These are phyloP conservation scores for Taeniopygia guttata DNA, from an alignment of 2,797 vertebrate species.

Conservation along the genomic window DNA sequence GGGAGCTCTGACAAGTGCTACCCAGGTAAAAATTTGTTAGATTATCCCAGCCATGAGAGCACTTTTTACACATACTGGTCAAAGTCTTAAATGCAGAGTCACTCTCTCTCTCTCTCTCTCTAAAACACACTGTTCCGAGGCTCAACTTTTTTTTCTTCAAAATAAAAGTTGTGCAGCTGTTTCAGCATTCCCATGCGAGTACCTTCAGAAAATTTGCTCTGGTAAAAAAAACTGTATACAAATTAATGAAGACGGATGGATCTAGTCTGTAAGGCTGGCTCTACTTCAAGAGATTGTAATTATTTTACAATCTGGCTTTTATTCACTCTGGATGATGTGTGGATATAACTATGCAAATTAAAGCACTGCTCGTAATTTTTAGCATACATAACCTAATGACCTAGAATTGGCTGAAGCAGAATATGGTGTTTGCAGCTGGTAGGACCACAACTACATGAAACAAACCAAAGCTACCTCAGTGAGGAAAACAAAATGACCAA, in stretches of 20 bases:
- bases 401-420: conserved; percentile 65
- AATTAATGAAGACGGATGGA: conserved; percentile 77
- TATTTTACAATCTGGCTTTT: conserved; percentile 84
- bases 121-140: conserved; percentile 62
- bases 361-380: conserved; percentile 70
- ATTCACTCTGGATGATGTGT: conserved; percentile 77
- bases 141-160: conserved; percentile 79
- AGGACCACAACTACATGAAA: conserved; percentile 43
- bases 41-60: conserved; percentile 73
- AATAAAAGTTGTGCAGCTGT: conserved; percentile 83
- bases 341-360: conserved; percentile 72
- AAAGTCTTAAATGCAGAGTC: conserved; percentile 73
- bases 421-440: conserved; percentile 62
- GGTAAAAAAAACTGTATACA: conserved; percentile 73
- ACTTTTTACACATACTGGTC: conserved; percentile 74
- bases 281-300: conserved; percentile 77
- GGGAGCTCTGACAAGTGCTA: conserved; percentile 68
- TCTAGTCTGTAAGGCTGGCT: conserved; percentile 72
- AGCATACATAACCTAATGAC: conserved; percentile 72
- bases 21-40: conserved; percentile 72
- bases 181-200: conserved; percentile 74
- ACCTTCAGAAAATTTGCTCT: conserved; percentile 75
- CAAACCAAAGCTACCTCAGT: not conserved
- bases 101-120: conserved; percentile 66
- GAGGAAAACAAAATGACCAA: conserved; percentile 54